Evolutionary conservation across 92 coral and sea anemone species (phyloP).

Genomic region (Heteractis magnifica): DNA sequence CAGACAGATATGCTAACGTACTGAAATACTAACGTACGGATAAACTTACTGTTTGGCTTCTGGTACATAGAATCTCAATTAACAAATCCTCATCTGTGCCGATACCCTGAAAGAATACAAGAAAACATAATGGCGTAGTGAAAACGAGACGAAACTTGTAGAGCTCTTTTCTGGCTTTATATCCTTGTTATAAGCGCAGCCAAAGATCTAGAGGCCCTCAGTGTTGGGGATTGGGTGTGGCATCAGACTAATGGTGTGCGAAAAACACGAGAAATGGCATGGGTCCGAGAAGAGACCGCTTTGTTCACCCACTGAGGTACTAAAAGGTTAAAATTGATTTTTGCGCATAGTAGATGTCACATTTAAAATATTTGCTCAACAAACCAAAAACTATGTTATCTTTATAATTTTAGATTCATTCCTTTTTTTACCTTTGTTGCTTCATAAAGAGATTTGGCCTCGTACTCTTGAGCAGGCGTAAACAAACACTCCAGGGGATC

Average conservation of each 20-base stretch:
- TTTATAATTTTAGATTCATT: too few relatives aligned
- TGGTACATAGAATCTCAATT: conserved; percentile 77
- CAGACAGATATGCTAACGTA: background rate
- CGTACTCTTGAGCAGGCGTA: conserved; percentile 52
- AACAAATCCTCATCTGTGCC: conserved; percentile 89
- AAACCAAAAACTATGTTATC: too few relatives aligned
- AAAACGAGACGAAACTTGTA: background rate
- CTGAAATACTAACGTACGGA: background rate
- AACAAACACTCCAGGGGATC: conserved; percentile 74
- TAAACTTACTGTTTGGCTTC: conserved; percentile 66
- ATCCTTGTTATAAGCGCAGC: too few relatives aligned
- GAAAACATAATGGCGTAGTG: background rate
- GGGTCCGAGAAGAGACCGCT: too few relatives aligned
- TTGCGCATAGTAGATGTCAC: too few relatives aligned
- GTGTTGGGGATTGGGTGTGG: too few relatives aligned
- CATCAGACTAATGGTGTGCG: too few relatives aligned
- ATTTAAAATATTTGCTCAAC: too few relatives aligned
- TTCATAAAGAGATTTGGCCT: conserved; percentile 75
- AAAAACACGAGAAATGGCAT: too few relatives aligned
- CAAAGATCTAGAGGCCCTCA: too few relatives aligned
- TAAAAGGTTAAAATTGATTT: too few relatives aligned
- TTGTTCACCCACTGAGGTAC: too few relatives aligned
- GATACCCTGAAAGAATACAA: conserved; percentile 55
- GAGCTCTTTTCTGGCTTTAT: background rate
- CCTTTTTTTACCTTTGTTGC: conserved; percentile 61